Base-by-base conservation (phyloP, 2,888 invertebrate genomes). In the Tortricodes alternella region DNA sequence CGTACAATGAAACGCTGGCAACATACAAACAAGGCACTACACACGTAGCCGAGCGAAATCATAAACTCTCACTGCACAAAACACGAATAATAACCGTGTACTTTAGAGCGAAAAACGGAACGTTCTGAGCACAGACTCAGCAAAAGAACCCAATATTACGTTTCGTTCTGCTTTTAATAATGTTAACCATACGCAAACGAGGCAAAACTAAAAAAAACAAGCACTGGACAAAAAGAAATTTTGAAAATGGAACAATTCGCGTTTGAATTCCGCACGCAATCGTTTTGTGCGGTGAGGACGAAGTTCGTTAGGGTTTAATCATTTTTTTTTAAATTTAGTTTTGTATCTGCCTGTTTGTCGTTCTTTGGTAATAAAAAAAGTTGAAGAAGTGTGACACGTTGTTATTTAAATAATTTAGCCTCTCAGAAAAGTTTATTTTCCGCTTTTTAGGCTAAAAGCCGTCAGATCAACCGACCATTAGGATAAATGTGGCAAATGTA, bases 141-240 rank as follows among this genome's bases (percentile, higher is more conserved):
- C 46, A 49, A 60, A 57, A 58, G 53, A 58, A 58, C 60, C 57
- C 50, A 60, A 60, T 57, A 57, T 58, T 50, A 53, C 57, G 60
- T 50, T 58, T 48, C 50, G 53, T 49, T 53, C 49, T 35, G 46
- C 59, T 70, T 75, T 74, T 73, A 75, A 71, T 74, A 72, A 75
- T 75, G 70, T 74, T 73, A 68, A 67, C 70, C 63, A 66, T 63
- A 64, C 52, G 44, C 59, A 53, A 66, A 61, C 57, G 58, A 58
- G 51, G 61, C 53, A 58, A 62, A 60, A 66, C 62, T 62, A 63
- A 65, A 66, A 70, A 69, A 65, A 58, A 50, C 51, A 56, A 43
- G 52, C 34, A 21, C 46, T 35, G 23, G 58, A 60, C 58, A 66
- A 65, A 66, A 65, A 50, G 53, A 57, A 63, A 62, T 50, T 60